phyloP scores from a whole-genome alignment of 2,888 invertebrate genomes.

The Lathronympha strigana region DNA sequence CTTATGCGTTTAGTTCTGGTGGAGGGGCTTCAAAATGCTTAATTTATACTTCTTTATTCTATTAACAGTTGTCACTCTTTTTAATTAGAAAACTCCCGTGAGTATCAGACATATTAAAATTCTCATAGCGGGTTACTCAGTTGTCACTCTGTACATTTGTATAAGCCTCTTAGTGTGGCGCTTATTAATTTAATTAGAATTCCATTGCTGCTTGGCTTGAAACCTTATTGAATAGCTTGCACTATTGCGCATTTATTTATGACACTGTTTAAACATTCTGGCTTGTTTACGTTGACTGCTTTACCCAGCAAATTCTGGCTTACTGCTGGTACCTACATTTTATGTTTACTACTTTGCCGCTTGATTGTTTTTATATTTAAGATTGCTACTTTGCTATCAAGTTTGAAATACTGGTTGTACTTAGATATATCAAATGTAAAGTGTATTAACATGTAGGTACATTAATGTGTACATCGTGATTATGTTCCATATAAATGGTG shows the following conservation, averaged over 20 bases:
- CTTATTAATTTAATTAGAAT: conserved; percentile 12
- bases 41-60: no score
- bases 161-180: background rate
- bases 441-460: no score
- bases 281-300: background rate
- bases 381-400: background rate
- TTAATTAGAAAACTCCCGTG: no score
- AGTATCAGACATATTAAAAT: no score
- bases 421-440: no score
- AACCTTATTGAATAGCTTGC: conserved; percentile 24
- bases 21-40: no score
- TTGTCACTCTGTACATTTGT: conserved; percentile 1
- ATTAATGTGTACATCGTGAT: no score
- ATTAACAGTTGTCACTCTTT: no score
- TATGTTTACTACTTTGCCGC: background rate
- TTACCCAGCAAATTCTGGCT: background rate
- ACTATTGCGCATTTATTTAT: conserved; percentile 24
- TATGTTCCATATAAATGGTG: no score
- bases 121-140: no score
- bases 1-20: no score
- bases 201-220: conserved; percentile 11
- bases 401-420: no score
- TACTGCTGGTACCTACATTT: background rate
- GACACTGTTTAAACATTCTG: conserved; percentile 15
- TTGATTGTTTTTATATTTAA: background rate